Evolutionary conservation across 2,113 vertebrate genomes (phyloP).

Genomic region (cat (Felis catus)): F.catus_Fca126_mat1.0 CM031419.1:141570001-141570500

Average conservation of each 20-base stretch:
- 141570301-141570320: slow-evolving; percentile 5
- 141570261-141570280: neutral
- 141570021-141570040: neutral
- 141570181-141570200: neutral
- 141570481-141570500: neutral
- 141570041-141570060: neutral
- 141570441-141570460: neutral
- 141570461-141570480: neutral
- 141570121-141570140: neutral
- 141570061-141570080: neutral
- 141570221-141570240: neutral
- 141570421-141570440: neutral
- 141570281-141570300: neutral
- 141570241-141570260: neutral
- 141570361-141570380: neutral
- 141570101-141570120: neutral
- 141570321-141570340: neutral
- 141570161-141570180: neutral
- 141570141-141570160: neutral
- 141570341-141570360: neutral
- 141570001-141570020: neutral
- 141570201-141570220: neutral
- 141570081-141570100: neutral
- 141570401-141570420: neutral
- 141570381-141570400: neutral